phyloP scores from a whole-genome alignment of 2,888 invertebrate species.

The Drosophila formosana region DNA sequence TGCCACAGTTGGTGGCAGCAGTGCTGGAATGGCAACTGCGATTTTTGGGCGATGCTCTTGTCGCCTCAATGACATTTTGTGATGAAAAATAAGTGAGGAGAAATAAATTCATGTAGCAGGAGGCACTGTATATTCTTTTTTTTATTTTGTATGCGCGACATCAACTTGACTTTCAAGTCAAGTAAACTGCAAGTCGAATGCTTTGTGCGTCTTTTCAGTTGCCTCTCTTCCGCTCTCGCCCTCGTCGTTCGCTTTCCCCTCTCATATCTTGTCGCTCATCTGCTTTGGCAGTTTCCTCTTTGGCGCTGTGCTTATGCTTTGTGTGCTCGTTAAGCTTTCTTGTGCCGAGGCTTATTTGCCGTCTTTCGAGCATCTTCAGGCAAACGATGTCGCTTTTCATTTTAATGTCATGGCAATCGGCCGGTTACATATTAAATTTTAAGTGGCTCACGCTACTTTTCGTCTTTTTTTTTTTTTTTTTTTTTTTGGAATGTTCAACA shows the following conservation, averaged over 20 bases:
- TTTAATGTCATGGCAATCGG: slow-evolving; percentile 62
- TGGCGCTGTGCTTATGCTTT: slow-evolving; percentile 47
- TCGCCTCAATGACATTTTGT: slow-evolving; percentile 53
- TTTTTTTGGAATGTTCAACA: not conserved
- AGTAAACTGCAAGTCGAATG: slow-evolving; percentile 64
- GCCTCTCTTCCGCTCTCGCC: not conserved
- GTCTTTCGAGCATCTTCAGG: slow-evolving; percentile 20
- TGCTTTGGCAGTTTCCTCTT: slow-evolving; percentile 38
- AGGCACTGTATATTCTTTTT: not conserved
- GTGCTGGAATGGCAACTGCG: slow-evolving; percentile 31
- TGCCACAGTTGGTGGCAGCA: slow-evolving; percentile 11
- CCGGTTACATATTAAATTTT: slow-evolving; percentile 66
- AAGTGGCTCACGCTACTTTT: slow-evolving; percentile 51
- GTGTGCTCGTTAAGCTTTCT: slow-evolving; percentile 66
- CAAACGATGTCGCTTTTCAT: slow-evolving; percentile 45
- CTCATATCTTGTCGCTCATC: slow-evolving; percentile 11
- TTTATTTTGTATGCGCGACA: slow-evolving; percentile 37
- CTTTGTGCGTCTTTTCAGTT: slow-evolving; percentile 46
- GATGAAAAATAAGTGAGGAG: slow-evolving; percentile 56
- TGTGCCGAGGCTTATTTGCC: slow-evolving; percentile 50
- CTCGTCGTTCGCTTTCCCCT: not conserved
- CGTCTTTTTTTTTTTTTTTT: not conserved
- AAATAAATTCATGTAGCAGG: slow-evolving; percentile 58
- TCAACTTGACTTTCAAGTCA: slow-evolving; percentile 62
- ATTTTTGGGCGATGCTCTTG: slow-evolving; percentile 55